Evolutionary conservation across 2,797 vertebrate genomes (phyloP), one percentile per base, ranked within the genome.

Genomic region (Menidia menidia): DNA sequence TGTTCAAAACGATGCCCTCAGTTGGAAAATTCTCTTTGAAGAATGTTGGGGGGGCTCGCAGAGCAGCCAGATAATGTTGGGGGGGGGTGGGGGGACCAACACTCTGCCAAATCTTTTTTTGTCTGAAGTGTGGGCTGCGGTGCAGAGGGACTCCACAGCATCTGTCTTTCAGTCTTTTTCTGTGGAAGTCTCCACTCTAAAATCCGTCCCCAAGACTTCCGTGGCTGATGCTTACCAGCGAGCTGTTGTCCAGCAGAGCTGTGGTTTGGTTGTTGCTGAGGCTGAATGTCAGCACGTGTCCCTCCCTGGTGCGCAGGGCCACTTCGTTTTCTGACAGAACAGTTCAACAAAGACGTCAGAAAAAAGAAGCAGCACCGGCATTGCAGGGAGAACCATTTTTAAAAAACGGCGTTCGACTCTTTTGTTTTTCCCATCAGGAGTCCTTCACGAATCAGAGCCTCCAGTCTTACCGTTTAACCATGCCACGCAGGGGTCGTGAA

Each of bases 231-330:
- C 95, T 93, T 86, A 95, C 95, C 91, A 95, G 87, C 25, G 94
- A 94, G 88, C 90, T 93, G 90, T 95, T 96, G 88, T 94, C 93
- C 82, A 96, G 83, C 66, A 96, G 87, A 12, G 87, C 86, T 0
- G 84, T 58, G 13, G 91, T 93, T 48, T 92, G 68, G 83, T 95
- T 95, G 82, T 75, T 91, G 84, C 59, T 74, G 66, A 96, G 88
- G 83, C 86, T 89, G 77, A 93, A 92, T 1, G 91, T 90, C 81
- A 95, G 84, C 64, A 95, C 65, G 15, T 94, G 92, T 35, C 94
- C 94, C 57, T 95, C 93, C 82, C 85, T 81, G 76, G 89, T 93
- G 66, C 88, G 88, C 31, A 95, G 73, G 9, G 86, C 91, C 59
- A 95, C 90, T 81, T 95, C 93, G 0, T 92, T 88, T 47, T 95